Base-by-base conservation (phyloP, 2,113 vertebrate species). In the Thymallus thymallus region DNA sequence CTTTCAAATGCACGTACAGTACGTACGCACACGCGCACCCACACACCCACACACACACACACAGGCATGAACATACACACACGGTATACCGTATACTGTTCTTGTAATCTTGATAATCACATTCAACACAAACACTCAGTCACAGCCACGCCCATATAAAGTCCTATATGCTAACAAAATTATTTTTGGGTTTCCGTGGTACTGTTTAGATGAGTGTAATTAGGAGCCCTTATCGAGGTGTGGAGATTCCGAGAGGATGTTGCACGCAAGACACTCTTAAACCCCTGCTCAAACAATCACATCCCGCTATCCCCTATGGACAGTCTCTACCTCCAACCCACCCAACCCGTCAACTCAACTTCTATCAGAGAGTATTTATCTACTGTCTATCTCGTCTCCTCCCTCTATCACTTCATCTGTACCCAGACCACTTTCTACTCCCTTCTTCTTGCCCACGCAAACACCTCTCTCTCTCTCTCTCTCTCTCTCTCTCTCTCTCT, bases 321-420 rank as follows among this genome's bases (percentile, higher is more conserved):
- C 56, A 7, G 56, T 9, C 56, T 26, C 62, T 5, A 29, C 62
- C n/a, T 64, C 58, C 7, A 41, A 61, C 23, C 7, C 62, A 14
- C 62, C 62, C 60, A 26, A 26, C 62, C 62, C 65, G 26, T 51
- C 13, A 72, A 73, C 22, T 29, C 7, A 14, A 41, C 35, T 41
- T 41, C 18, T n/a, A 14, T 23, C 16, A 66, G 12, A 30, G n/a
- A 13, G 20, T 35, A 4, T 14, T 24, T 55, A 20, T 32, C 55
- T 71, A 56, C 45, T 26, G 7, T 69, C 69, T n/a, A n/a, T n/a
- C n/a, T n/a, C n/a, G n/a, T n/a, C n/a, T n/a, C n/a, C n/a, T 80
- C 84, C 86, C 83, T 76, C 69, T 77, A 83, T 83, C 80, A 75
- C 71, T 79, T n/a, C 58, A n/a, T 61, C 20, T 61, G 5, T 61